phyloP scores from a whole-genome alignment of 2,113 vertebrate species.

The Odontesthes bonariensis region DNA sequence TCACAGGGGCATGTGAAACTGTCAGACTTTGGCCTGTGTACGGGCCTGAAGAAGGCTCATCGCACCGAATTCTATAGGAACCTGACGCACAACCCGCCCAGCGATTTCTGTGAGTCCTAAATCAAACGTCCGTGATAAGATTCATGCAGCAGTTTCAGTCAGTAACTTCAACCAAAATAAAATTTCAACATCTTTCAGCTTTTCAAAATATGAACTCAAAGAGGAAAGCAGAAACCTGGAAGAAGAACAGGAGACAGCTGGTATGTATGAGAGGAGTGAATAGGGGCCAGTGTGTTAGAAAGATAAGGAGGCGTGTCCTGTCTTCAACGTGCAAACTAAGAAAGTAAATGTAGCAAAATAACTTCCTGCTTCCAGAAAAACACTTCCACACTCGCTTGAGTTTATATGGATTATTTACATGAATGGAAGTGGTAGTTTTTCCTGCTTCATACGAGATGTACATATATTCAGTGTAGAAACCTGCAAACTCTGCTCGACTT shows the following conservation, averaged over 20 bases:
- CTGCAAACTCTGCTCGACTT: slow-evolving; percentile 20
- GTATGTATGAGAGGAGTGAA: slow-evolving; percentile 72
- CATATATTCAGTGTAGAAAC: background rate
- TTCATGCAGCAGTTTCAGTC: background rate
- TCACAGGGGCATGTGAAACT: slow-evolving; percentile 95
- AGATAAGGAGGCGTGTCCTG: too few species aligned
- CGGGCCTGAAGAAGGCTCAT: slow-evolving; percentile 98
- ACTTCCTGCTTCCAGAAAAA: slow-evolving; percentile 1
- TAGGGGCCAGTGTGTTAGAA: too few species aligned
- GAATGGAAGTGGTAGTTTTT: too few species aligned
- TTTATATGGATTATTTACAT: too few species aligned
- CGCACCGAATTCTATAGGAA: slow-evolving; percentile 98
- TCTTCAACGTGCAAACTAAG: too few species aligned
- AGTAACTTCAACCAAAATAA: background rate
- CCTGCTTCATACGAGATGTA: background rate
- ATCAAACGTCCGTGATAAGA: too few species aligned
- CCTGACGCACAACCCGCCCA: slow-evolving; percentile 96
- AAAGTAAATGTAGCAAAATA: background rate
- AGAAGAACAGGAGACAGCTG: slow-evolving; percentile 97
- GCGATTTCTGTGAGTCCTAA: slow-evolving; percentile 94
- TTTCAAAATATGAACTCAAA: slow-evolving; percentile 99
- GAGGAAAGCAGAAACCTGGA: slow-evolving; percentile 99
- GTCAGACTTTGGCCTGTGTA: slow-evolving; percentile 98
- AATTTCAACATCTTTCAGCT: slow-evolving; percentile 76
- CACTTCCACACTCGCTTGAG: too few species aligned